Evolutionary conservation across 2,888 invertebrate species (phyloP), one percentile per base, ranked within the genome.

Genomic region (Drosophila affinis): DNA sequence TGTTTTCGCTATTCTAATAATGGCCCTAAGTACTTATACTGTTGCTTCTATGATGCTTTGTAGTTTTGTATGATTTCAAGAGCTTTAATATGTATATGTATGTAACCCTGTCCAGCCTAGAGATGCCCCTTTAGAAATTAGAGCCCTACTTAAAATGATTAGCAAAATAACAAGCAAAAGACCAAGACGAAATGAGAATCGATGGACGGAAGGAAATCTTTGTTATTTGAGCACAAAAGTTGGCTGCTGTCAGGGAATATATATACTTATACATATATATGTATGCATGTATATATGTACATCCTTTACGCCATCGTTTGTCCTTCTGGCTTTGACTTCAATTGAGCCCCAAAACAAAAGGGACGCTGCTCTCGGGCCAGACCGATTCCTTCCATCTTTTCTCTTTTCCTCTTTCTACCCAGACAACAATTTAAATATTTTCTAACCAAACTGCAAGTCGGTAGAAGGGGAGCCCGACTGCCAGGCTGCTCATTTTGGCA

Each of bases 281-380:
- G 2, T 27, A 29, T 2, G 3, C 9, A 3, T 29, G 2, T 29
- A 29, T 29, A 0, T 29, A 9, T 29, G 29, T 2, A 62, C 62
- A 44, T 63, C 21, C 21, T 51, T 49, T 45, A n/a, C 3, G 34
- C 3, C 27, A 48, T 18, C 32, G 39, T 27, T 18, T 51, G 49
- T 68, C 69, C 18, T 48, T 32, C 48, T 32, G 64, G 27, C 63
- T 29, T 9, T 68, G 64, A 65, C 83, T 74, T 45, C 80, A 71
- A 86, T 78, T 78, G 81, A 75, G 68, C 52, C 58, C 52, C 61
- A 48, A 67, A 58, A 72, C 65, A 78, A 80, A 85, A 21, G 67
- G 62, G 24, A 51, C 51, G 39, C 39, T 39, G 63, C 48, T 48
- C 47, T 29, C 14, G 27, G 47, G 47, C 44, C 55, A 17, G 55